Evolutionary conservation across 2,113 vertebrate species (phyloP), one percentile per base, ranked within the genome.

Genomic region (Phalacrocorax aristotelis): DNA sequence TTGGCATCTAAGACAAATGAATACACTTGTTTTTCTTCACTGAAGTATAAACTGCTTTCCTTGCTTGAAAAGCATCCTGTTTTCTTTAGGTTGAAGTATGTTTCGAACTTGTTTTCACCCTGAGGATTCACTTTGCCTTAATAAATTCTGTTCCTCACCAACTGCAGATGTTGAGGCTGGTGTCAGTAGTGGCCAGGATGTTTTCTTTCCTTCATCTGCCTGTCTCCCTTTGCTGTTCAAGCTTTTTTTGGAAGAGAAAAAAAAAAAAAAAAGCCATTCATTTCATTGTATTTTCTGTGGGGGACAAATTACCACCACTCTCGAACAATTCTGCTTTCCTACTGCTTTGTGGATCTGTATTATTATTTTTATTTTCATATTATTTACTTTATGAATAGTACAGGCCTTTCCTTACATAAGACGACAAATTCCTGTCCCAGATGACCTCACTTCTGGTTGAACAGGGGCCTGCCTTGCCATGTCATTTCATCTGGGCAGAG

Each of bases 61-160:
- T 91, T 94, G 61, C 83, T 95, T 82, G 52, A 89, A 84, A 93
- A 93, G 81, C 89, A 91, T 95, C 77, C 96, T 97, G 89, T 95
- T 97, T 92, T 89, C 86, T 89, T 94, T 61, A 87, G 74, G 74
- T 27, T 89, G 85, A 95, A 95, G 76, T 90, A 32, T 15, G 40
- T 92, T 94, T 95, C 62, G 1, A 94, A 91, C 83, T 96, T 96
- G 42, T 95, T 93, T 95, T 95, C 70, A 84, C 80, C 81, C 83
- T 82, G 72, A 94, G 74, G 81, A 95, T 83, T 97, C 81, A 72
- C 40, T 94, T 87, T 76, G 66, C 66, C 34, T 40, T 87, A 61
- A 87, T 89, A 97, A 93, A 92, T 94, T 92, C 70, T 87, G 57
- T 91, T 90, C 61, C 26, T 91, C 65, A 92, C 83, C 65, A 79